A percentile compares a stretch with the other conserved stretches of the same genome.
phyloP scores from a whole-genome alignment of 2,888 invertebrate species.

The Eristalinus aeneus region DNA sequence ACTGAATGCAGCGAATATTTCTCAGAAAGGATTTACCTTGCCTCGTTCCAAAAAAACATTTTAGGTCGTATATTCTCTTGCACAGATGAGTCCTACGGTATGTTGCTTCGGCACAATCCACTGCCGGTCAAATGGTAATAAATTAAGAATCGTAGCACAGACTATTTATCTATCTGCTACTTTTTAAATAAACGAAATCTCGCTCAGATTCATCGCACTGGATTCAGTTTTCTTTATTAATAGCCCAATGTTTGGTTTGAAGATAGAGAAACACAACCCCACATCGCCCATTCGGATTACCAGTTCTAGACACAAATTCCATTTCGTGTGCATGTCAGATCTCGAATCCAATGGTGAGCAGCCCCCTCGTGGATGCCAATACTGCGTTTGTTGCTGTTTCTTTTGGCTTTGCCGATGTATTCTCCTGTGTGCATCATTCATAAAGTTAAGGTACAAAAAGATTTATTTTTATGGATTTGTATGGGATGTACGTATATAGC shows the following conservation, averaged over 20 bases:
- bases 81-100: constrained; percentile 24
- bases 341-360: constrained; percentile 46
- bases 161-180: constrained; percentile 59
- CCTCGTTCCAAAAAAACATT: neutral
- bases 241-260: constrained; percentile 45
- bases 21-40: constrained; percentile 33
- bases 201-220: constrained; percentile 9
- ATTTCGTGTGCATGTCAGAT: constrained; percentile 65
- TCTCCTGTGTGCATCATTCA: constrained; percentile 70
- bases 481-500: constrained; percentile 10
- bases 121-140: constrained; percentile 58
- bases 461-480: constrained; percentile 53
- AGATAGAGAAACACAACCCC: constrained; percentile 57
- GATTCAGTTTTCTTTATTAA: constrained; percentile 50
- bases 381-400: neutral
- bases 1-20: neutral
- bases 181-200: constrained; percentile 61
- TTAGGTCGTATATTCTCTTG: constrained; percentile 9
- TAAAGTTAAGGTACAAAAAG: constrained; percentile 45
- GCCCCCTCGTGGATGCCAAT: constrained; percentile 8
- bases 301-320: constrained; percentile 52
- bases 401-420: constrained; percentile 32
- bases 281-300: constrained; percentile 56
- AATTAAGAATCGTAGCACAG: constrained; percentile 56
- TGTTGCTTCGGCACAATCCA: constrained; percentile 21